Evolutionary conservation across 1,140 invertebrate genomes (phyloP).

Genomic region (Rhynchophorus ferrugineus): DNA sequence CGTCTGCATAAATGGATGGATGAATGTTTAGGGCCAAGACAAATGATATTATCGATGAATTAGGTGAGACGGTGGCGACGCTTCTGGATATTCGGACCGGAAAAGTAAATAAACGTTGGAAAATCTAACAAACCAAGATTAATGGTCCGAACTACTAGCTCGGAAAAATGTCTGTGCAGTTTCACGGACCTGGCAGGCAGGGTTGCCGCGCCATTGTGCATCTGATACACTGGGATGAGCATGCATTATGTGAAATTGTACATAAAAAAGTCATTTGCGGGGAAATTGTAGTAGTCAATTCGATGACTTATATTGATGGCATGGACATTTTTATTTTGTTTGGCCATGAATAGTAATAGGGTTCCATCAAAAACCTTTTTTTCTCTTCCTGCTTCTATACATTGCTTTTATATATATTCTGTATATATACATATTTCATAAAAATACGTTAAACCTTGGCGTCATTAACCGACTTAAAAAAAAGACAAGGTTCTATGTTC

Average conservation of each 20-base stretch:
- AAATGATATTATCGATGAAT: conserved; percentile 37
- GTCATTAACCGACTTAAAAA: too few species aligned
- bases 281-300: conserved; percentile 15
- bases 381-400: too few species aligned
- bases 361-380: too few species aligned
- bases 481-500: too few species aligned
- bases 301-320: conserved; percentile 16
- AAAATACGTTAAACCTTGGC: too few species aligned
- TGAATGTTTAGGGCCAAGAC: conserved; percentile 30
- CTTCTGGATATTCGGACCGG: conserved; percentile 28
- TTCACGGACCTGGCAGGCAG: conserved; percentile 21
- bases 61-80: conserved; percentile 28
- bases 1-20: conserved; percentile 22
- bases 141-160: conserved; percentile 31
- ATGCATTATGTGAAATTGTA: conserved; percentile 29
- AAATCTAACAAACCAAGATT: conserved; percentile 36
- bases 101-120: conserved; percentile 32
- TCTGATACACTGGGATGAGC: conserved; percentile 22
- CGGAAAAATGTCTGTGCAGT: conserved; percentile 29
- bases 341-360: too few species aligned
- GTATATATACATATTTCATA: too few species aligned
- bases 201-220: conserved; percentile 26
- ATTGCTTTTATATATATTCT: too few species aligned
- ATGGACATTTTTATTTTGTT: conserved; percentile 5
- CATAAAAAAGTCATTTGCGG: conserved; percentile 25